Evolutionary conservation across 2,888 invertebrate genomes (phyloP).

Genomic region (Meteorus colon): DNA sequence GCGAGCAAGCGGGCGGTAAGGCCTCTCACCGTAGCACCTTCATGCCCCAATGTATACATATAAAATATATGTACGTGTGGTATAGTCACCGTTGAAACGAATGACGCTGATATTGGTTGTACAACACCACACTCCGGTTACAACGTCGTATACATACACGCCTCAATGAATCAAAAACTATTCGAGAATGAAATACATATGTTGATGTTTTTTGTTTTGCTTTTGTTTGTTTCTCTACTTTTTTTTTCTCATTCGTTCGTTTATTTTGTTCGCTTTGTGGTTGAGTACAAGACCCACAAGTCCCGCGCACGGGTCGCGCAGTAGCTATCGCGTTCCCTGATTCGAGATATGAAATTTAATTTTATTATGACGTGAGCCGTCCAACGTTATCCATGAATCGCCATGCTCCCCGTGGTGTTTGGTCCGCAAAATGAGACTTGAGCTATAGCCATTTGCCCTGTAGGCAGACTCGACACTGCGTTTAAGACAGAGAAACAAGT

Average conservation of each 20-base stretch:
- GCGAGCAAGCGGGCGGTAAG: conserved; percentile 22
- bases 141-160: conserved; percentile 54
- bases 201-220: conserved; percentile 55
- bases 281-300: conserved; percentile 12
- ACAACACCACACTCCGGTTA: conserved; percentile 39
- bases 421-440: conserved; percentile 52
- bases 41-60: conserved; percentile 11
- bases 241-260: not conserved
- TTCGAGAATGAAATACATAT: conserved; percentile 53
- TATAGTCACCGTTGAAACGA: conserved; percentile 27
- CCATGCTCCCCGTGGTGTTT: conserved; percentile 55
- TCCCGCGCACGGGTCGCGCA: conserved; percentile 46
- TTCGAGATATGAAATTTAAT: conserved; percentile 65
- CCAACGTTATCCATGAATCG: conserved; percentile 63
- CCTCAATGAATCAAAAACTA: conserved; percentile 59
- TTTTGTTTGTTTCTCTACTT: not conserved
- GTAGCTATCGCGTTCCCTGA: conserved; percentile 66
- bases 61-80: conserved; percentile 21
- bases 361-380: conserved; percentile 65
- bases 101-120: conserved; percentile 41
- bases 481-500: conserved; percentile 8
- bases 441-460: conserved; percentile 48
- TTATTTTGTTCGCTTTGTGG: not conserved
- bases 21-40: conserved; percentile 28
- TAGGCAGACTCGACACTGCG: conserved; percentile 39